These are phyloP conservation scores for Campoplex capitator DNA, from an alignment of 2,888 invertebrate genomes.

Conservation along the genomic window DNA sequence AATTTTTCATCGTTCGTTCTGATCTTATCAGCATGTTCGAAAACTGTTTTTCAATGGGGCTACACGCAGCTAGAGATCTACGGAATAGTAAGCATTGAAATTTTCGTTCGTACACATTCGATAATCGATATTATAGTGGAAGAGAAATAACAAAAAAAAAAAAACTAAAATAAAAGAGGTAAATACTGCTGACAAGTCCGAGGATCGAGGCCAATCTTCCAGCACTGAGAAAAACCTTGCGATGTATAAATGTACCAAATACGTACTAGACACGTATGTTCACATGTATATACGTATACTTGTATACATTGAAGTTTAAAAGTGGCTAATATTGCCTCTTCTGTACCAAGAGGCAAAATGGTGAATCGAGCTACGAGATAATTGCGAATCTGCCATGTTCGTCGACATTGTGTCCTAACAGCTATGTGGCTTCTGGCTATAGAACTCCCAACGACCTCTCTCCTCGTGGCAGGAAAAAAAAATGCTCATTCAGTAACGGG, in stretches of 20 bases:
- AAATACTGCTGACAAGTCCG: slow-evolving; percentile 59
- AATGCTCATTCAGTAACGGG: slow-evolving; percentile 33
- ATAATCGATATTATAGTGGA: slow-evolving; percentile 61
- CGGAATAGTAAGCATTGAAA: slow-evolving; percentile 44
- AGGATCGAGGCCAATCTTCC: slow-evolving; percentile 64
- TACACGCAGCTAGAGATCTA: slow-evolving; percentile 10
- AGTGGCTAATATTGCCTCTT: slow-evolving; percentile 65
- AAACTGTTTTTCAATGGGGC: slow-evolving; percentile 19
- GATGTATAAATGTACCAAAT: slow-evolving; percentile 15
- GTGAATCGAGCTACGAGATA: slow-evolving; percentile 56
- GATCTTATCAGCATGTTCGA: slow-evolving; percentile 28
- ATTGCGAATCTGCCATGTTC: slow-evolving; percentile 58
- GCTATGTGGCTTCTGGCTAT: slow-evolving; percentile 54
- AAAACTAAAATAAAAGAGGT: not conserved
- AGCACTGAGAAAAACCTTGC: slow-evolving; percentile 27
- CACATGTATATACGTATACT: not conserved
- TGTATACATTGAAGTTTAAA: slow-evolving; percentile 38
- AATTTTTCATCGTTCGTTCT: slow-evolving; percentile 19
- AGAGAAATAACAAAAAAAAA: slow-evolving; percentile 20
- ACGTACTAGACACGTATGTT: slow-evolving; percentile 11
- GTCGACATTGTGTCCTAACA: slow-evolving; percentile 53
- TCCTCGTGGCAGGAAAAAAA: slow-evolving; percentile 20
- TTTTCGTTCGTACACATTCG: slow-evolving; percentile 51
- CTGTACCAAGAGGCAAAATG: slow-evolving; percentile 28
- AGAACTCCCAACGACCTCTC: slow-evolving; percentile 36